phyloP scores from a whole-genome alignment of 2,797 vertebrate species.

The Chloroceryle inda region DNA sequence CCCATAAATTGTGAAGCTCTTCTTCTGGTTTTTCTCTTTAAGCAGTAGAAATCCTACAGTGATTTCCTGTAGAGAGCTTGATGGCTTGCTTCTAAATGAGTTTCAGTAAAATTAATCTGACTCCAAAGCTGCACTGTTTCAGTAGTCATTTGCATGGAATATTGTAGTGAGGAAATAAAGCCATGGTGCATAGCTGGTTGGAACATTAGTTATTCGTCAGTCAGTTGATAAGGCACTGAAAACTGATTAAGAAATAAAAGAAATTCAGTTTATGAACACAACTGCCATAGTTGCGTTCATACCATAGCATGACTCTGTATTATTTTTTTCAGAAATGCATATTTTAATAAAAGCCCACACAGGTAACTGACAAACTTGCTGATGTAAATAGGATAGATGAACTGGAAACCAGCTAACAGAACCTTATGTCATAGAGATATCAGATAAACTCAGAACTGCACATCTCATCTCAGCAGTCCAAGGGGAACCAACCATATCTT shows the following conservation, averaged over 20 bases:
- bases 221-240: not conserved
- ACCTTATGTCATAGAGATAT: rapidly evolving
- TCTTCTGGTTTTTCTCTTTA: not conserved
- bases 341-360: not conserved
- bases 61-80: not conserved
- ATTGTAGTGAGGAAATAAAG: not conserved
- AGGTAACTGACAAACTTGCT: not conserved
- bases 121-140: not conserved
- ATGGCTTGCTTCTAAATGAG: not conserved
- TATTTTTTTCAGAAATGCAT: not conserved
- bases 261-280: not conserved
- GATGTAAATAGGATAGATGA: not conserved
- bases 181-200: not conserved
- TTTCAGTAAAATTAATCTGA: not conserved
- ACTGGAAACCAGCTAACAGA: not conserved
- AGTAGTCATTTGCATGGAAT: not conserved
- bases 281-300: not conserved
- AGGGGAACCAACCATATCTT: not conserved
- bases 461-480: not conserved
- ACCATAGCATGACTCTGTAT: not conserved
- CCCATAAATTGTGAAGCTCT: not conserved
- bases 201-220: not conserved
- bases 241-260: not conserved
- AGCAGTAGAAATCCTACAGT: not conserved
- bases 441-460: not conserved